phyloP scores from a whole-genome alignment of 2,113 vertebrate genomes.

The Daubentonia madagascariensis region DNA sequence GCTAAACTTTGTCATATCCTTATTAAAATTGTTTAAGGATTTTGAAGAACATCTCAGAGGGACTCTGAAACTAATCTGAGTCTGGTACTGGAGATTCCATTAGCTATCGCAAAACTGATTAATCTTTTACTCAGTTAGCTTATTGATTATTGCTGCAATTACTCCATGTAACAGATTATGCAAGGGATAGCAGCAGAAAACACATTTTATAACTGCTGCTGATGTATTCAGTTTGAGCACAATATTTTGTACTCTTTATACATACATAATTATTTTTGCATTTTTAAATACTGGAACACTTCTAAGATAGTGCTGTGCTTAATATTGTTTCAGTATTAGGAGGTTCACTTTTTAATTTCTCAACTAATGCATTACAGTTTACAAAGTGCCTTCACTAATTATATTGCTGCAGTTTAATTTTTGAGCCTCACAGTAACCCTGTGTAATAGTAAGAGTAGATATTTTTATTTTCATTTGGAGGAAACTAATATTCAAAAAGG shows the following conservation, averaged over 20 bases:
- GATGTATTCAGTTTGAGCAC: background rate
- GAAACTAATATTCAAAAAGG: background rate
- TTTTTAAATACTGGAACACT: background rate
- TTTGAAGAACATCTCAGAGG: constrained; percentile 71
- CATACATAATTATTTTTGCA: background rate
- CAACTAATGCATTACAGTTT: background rate
- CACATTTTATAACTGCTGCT: background rate
- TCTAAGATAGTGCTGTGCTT: background rate
- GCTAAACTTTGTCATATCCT: constrained; percentile 72
- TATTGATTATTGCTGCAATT: constrained; percentile 76
- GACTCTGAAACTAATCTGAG: constrained; percentile 58
- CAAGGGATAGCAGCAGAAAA: background rate
- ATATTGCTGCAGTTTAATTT: background rate
- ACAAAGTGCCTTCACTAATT: background rate
- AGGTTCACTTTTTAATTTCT: constrained; percentile 3
- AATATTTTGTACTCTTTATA: background rate
- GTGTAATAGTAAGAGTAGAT: background rate
- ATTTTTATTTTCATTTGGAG: background rate
- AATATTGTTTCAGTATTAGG: background rate
- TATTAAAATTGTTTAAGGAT: constrained; percentile 72
- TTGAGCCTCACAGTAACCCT: background rate
- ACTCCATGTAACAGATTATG: constrained; percentile 48
- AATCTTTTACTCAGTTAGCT: constrained; percentile 69
- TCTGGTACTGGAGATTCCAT: constrained; percentile 60
- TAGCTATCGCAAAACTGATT: constrained; percentile 71